Base-by-base conservation (phyloP, 2,888 invertebrate genomes). In the Lepidonotus clava region DNA sequence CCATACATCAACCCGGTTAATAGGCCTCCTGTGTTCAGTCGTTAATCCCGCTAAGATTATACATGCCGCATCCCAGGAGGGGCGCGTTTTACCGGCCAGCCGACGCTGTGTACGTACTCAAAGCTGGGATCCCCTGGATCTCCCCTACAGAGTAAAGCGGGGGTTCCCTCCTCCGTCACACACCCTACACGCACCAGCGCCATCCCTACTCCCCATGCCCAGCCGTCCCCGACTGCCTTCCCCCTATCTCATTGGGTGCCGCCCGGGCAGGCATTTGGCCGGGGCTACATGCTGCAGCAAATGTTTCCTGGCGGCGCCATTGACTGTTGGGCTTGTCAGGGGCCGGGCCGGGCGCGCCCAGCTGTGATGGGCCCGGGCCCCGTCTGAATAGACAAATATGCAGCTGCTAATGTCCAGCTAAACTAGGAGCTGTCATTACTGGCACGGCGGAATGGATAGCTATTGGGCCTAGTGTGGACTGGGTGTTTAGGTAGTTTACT, bases 381-480 rank as follows among this genome's bases (percentile, higher is more conserved):
- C 71, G 0, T 21, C 71, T 71, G 71, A 71, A 71, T 71, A 71
- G 71, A 71, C 38, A 71, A 36, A 71, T 71, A 71, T 71, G 71
- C 38, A n/a, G 21, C 71, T 24, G 18, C 36, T 71, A 38, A 71
- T 71, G 71, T 38, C 36, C 38, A 24, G 38, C 71, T 34, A 34
- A 71, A 71, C 71, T 71, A 71, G 36, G 34, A 71, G 24, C 38
- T 38, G 38, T 71, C 71, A 71, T 71, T 71, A 71, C 38, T n/a
- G 71, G 14, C 38, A 36, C 21, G 38, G 18, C n/a, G n/a, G 28
- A 24, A 66, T 28, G 32, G 71, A 71, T 34, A 71, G n/a, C n/a
- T n/a, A n/a, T n/a, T n/a, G 14, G 34, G 71, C 14, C 71, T 34
- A 4, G 18, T 34, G 36, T 71, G 36, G 24, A n/a, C n/a, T n/a